Evolutionary conservation across 1,140 invertebrate species (phyloP), one percentile per base, ranked within the genome.

Genomic region (Eupristina koningsbergeri): DNA sequence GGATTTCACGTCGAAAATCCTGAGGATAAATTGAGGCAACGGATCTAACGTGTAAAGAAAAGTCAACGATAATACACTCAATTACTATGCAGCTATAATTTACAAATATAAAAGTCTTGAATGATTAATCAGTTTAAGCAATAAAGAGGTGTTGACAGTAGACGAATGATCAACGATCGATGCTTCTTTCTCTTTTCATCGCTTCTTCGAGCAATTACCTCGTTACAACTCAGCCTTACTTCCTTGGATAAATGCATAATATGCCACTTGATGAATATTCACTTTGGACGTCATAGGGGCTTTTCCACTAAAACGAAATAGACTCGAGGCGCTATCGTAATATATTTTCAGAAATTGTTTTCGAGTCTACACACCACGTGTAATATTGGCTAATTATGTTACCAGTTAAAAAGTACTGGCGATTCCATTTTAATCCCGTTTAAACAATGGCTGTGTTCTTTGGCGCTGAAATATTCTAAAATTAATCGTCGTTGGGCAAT

Each of bases 1-100:
- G 47, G 2, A 15, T 13, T 1, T 58, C 9, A 9, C 26, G 26
- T 58, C 26, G 22, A 58, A 58, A 58, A 58, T 22, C 26, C 53
- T 26, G 26, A 2, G 53, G 53, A 58, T 58, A 58, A 58, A 2
- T 50, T 15, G 47, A 50, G 47, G 7, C 17, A 50, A 50, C 47
- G 22, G 26, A 58, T 26, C 26, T 26, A 58, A 26, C 9, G 53
- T 26, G 3, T 58, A 58, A 22, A 19, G 53, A 58, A 58, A 26
- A 58, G 26, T 58, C 64, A 67, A 67, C 17, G 64, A 17, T 8
- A 67, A 36, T 19, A 36, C 64, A 67, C 36, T 34, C 61, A 36
- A 67, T 67, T 67, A 36, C 29, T 36, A 34, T 36, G 34, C 31
- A 67, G 64, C 34, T 67, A 36, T 67, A 67, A 67, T 67, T 64